Conservation (phyloP, 2,797 vertebrate species). For the Delichon dasypus region DNA sequence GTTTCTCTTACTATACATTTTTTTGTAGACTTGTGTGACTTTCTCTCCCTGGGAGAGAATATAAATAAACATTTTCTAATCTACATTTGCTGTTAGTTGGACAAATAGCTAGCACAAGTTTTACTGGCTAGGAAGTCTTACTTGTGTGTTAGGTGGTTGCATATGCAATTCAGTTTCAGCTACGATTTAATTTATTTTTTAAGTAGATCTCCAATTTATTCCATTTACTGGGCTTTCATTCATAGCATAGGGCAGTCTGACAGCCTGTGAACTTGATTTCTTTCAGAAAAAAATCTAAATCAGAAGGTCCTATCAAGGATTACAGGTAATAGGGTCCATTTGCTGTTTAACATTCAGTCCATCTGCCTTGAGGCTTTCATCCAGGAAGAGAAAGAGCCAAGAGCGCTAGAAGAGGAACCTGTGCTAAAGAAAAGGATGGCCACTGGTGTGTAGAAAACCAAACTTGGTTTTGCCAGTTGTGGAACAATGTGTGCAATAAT, state of each 20-base stretch:
- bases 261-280: neutral
- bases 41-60: neutral
- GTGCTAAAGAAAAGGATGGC: neutral
- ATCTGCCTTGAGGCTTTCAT: neutral
- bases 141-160: neutral
- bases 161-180: neutral
- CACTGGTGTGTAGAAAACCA: neutral
- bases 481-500: neutral
- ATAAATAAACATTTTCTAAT: neutral
- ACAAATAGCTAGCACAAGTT: neutral
- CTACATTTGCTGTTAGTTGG: neutral
- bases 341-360: neutral
- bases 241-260: neutral
- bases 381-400: neutral
- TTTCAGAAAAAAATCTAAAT: neutral
- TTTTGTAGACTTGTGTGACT: neutral
- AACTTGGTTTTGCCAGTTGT: neutral
- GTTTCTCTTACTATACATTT: rapidly evolving
- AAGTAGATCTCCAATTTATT: neutral
- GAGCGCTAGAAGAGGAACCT: neutral
- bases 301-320: neutral
- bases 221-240: neutral
- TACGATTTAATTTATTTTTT: neutral
- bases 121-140: neutral
- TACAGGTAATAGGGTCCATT: neutral